Percentiles rank a stretch among this genome's conserved stretches.
Evolutionary conservation across 2,888 invertebrate genomes (phyloP).

Genomic region (Oscheius myriophilus): DNA sequence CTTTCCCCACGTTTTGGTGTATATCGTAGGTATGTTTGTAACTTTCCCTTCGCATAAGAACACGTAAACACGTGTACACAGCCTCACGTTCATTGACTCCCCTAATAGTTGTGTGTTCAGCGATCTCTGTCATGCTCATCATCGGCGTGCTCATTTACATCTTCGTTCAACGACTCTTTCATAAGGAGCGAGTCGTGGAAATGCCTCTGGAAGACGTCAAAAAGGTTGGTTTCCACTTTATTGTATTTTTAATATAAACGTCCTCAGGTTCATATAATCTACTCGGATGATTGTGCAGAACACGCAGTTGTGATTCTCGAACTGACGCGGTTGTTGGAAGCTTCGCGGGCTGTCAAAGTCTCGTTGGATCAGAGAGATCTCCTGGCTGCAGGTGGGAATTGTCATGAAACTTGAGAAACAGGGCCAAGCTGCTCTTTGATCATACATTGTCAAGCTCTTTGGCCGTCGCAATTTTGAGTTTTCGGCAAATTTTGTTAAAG

Average conservation of each 20-base stretch:
- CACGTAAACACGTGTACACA: no score
- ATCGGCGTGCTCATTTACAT: no score
- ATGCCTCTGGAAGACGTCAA: constrained; percentile 4
- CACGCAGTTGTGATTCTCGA: constrained; percentile 52
- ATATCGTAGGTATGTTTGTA: constrained; percentile 4
- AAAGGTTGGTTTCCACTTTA: constrained; percentile 2
- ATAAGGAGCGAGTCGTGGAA: no score
- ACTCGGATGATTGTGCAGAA: constrained; percentile 59
- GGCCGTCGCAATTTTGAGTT: no score
- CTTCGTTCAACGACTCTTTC: no score
- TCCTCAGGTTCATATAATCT: constrained; percentile 45
- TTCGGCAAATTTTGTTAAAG: no score
- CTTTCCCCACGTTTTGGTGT: constrained; percentile 3
- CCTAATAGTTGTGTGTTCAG: no score
- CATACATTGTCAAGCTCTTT: no score
- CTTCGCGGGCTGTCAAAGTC: not conserved
- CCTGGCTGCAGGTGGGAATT: constrained; percentile 27
- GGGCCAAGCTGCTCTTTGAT: not conserved
- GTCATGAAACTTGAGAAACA: no score
- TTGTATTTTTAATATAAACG: not conserved
- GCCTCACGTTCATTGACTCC: no score
- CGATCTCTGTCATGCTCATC: no score
- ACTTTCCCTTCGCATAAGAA: no score
- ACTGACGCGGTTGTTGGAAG: constrained; percentile 33
- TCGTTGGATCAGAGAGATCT: constrained; percentile 45